Base-by-base conservation (phyloP, 2,888 invertebrate species). In the Belgica antarctica region DNA sequence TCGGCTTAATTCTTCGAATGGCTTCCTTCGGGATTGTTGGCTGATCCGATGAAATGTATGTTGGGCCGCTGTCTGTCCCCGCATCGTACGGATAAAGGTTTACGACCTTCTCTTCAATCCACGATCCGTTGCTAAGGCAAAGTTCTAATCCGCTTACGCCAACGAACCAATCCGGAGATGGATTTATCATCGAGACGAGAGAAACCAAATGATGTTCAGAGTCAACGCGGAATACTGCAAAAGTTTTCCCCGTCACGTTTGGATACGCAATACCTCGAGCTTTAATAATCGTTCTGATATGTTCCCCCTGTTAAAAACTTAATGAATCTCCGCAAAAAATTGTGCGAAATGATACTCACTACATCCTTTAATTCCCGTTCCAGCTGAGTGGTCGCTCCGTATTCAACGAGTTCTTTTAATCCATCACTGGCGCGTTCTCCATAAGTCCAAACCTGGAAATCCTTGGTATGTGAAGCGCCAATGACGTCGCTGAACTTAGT, bases 101-200 rank as follows among this genome's bases (percentile, higher is more conserved):
- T 69, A 97, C 83, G 0, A 87, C 85, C 75, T 90, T 87, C 47
- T 88, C 86, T 72, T 86, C 87, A 0, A 89, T 84, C 98, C 98
- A 98, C 0, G 92, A 89, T 77, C 98, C 96, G 79, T 98, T 95
- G 10, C 84, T 78, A 71, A 90, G 84, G 77, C 98, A 98, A 1
- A 98, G 83, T 77, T 98, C 95, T 73, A 97, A 79, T 0, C 90
- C 90, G 0, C 93, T 93, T 0, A 97, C 90, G 0, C 97, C 97
- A 1, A 96, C 91, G 71, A 96, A 90, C 98, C 98, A 98, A 80
- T 98, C 98, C 0, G 98, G 98, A 0, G 96, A 96, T 0, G 98
- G 98, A 72, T 93, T 94, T 71, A 99, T 85, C 90, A 95, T 98
- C 1, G 96, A 92, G 0, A 96, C 92, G 25, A 98, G 82, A 0